Evolutionary conservation across 2,888 invertebrate species (phyloP).

Genomic region (Acronicta leporina): DNA sequence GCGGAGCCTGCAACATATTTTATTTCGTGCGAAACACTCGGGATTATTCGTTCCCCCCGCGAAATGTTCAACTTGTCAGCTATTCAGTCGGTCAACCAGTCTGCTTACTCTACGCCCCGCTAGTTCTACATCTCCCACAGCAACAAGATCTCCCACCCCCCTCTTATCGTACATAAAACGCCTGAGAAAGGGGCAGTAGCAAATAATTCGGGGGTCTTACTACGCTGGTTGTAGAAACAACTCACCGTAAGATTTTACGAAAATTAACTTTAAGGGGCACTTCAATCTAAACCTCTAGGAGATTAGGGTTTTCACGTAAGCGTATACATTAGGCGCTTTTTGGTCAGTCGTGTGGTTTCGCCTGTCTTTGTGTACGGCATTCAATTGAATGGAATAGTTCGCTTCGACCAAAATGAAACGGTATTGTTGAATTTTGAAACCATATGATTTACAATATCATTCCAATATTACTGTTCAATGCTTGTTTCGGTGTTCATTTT

Average conservation of each 20-base stretch:
- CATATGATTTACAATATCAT: slow-evolving; percentile 42
- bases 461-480: slow-evolving; percentile 12
- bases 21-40: slow-evolving; percentile 79
- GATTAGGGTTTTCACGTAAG: slow-evolving; percentile 78
- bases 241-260: slow-evolving; percentile 85
- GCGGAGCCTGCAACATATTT: slow-evolving; percentile 74
- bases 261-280: slow-evolving; percentile 86
- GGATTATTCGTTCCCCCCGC: slow-evolving; percentile 72
- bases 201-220: slow-evolving; percentile 54
- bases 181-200: slow-evolving; percentile 27
- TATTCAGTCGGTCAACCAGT: slow-evolving; percentile 64
- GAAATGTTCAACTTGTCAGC: slow-evolving; percentile 67
- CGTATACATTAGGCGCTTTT: slow-evolving; percentile 66
- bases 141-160: slow-evolving; percentile 62
- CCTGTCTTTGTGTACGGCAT: slow-evolving; percentile 51
- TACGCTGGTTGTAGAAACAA: slow-evolving; percentile 62
- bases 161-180: slow-evolving; percentile 30
- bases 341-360: slow-evolving; percentile 70
- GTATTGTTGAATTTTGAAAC: slow-evolving; percentile 37
- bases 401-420: slow-evolving; percentile 32
- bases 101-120: slow-evolving; percentile 60
- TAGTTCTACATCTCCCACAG: slow-evolving; percentile 65
- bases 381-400: slow-evolving; percentile 43
- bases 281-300: slow-evolving; percentile 82
- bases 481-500: slow-evolving; percentile 14